Evolutionary conservation across 2,113 vertebrate species (phyloP), one percentile per base, ranked within the genome.

Genomic region (Syngnathoides biaculeatus): DNA sequence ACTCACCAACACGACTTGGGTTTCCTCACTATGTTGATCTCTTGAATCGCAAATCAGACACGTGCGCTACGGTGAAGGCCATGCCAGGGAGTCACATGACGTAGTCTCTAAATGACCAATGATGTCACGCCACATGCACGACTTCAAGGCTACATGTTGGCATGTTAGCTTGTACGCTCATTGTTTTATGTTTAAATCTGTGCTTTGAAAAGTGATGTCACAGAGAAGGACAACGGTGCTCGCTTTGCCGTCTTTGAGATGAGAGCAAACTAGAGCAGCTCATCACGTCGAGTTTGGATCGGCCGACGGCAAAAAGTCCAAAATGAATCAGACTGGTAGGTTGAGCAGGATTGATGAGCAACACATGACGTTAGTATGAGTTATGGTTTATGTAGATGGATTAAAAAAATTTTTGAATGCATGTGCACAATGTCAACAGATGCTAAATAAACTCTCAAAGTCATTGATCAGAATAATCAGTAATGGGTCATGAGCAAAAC

Each of bases 121-220:
- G 48, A 10, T 15, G 22, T 15, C 24, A 27, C 9, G 55, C 27
- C 55, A 56, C 27, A 56, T 13, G 7, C 55, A 6, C 30, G 55
- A 57, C 26, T 17, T 57, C 55, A 57, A 1, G 6, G 52, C 52
- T 26, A 55, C 12, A 15, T 15, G 12, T 42, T 19, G 6, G 5
- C n/a, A 19, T 24, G 40, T 62, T 8, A 43, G 40, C 59, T n/a
- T 11, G 9, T 27, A 7, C 8, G 30, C 55, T 57, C 55, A 26
- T 42, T 62, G 39, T 62, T 62, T 62, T n/a, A 62, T 62, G 60
- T 26, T 13, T 7, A 39, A 61, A n/a, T 22, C n/a, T 14, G 10
- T 20, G 13, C 60, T 62, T 62, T 62, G 14, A 40, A 62, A 62
- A 17, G 60, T 43, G 60, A 62, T 62, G 60, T 62, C 60, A 62